phyloP scores from a whole-genome alignment of 1,140 invertebrate species.

The Andrena cerasifolii region DNA sequence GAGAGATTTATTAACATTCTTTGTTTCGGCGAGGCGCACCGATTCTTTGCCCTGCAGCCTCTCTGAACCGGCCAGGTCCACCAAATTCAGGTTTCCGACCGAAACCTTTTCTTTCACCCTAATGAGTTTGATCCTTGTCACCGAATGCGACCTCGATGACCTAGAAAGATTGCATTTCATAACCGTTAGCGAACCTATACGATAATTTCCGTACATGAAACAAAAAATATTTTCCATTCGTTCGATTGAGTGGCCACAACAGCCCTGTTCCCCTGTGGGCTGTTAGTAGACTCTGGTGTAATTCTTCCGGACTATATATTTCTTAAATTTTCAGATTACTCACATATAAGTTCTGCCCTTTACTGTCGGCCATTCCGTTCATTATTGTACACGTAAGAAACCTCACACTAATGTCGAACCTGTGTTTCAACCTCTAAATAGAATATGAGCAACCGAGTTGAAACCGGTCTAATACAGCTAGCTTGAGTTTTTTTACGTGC shows the following conservation, averaged over 20 bases:
- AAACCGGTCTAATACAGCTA: too few relatives aligned
- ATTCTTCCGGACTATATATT: constrained; percentile 85
- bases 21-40: constrained; percentile 91
- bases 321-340: constrained; percentile 88
- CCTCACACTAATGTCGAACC: too few relatives aligned
- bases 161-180: constrained; percentile 58
- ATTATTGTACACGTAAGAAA: constrained; percentile 79
- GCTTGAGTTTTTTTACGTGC: constrained; percentile 69
- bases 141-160: constrained; percentile 92
- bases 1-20: constrained; percentile 94
- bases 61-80: constrained; percentile 97
- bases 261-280: constrained; percentile 88
- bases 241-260: constrained; percentile 89
- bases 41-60: constrained; percentile 90
- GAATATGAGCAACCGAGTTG: too few relatives aligned
- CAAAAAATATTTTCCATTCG: constrained; percentile 85
- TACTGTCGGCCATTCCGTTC: constrained; percentile 87
- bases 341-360: constrained; percentile 88
- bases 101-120: constrained; percentile 85
- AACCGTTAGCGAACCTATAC: constrained; percentile 44
- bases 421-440: too few relatives aligned
- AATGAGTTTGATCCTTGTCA: constrained; percentile 87
- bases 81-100: constrained; percentile 90
- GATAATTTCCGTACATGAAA: constrained; percentile 3
- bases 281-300: constrained; percentile 85